Base-by-base conservation (phyloP, 2,113 vertebrate genomes). In the Rhizomys pruinosus region DNA sequence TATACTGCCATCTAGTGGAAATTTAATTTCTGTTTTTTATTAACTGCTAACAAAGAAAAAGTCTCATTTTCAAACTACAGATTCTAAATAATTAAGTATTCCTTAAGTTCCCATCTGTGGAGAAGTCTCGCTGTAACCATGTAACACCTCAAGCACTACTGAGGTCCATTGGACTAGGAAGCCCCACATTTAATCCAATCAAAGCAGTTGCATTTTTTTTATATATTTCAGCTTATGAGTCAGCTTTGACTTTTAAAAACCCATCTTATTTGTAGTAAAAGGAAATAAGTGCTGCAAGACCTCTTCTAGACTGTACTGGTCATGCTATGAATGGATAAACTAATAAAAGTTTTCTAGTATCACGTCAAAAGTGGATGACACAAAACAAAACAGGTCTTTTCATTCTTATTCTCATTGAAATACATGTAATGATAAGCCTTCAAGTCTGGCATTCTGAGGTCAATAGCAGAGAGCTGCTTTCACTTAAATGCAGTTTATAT, bases 1-100 rank as follows among this genome's bases (percentile, higher is more conserved):
- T 86, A 66, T 97, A 97, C 97, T 96, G 97, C 97, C 96, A 97
- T 80, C 97, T 97, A 97, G 97, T 96, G 96, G 97, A 90, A n/a
- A 32, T 79, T 89, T 76, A 73, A 74, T 82, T 96, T 92, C 66
- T 59, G 88, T 68, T 95, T 95, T 85, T 80, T 73, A 82, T 77
- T 77, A 87, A 29, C 17, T 55, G 39, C 9, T 82, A 64, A 12
- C 19, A 42, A 77, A 87, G 64, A 84, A 23, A 39, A 61, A 64
- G 13, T 76, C 22, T 59, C 32, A 61, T 76, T 71, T 84, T 94
- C 47, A 84, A 76, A 84, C 22, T 61, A 74, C 2, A 11, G 39
- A 87, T 73, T 64, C 4, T 73, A 59, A 80, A 15, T 5, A 39
- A 11, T 22, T 42, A 74, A 81, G 22, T 68, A 0, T n/a, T n/a